Base-by-base conservation (phyloP, 1,140 invertebrate genomes). In the Apis dorsata region DNA sequence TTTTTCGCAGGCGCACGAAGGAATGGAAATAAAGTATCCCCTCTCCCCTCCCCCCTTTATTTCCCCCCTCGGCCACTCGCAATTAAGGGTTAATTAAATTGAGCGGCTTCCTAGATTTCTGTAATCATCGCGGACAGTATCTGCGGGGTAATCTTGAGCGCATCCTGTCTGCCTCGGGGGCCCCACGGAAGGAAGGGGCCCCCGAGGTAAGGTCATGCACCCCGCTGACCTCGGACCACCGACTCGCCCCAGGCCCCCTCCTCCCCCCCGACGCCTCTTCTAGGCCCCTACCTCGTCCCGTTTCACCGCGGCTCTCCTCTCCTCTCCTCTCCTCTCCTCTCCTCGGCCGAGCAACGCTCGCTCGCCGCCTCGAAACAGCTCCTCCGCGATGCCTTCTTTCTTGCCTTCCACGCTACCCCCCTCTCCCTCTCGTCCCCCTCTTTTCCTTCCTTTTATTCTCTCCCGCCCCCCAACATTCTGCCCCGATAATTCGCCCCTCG, bases 161-260 rank as follows among this genome's bases (percentile, higher is more conserved):
- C 92, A 93, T 93, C 93, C 92, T 92, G 93, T 93, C 92, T 92
- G 92, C 92, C 90, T 91, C 87, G 84, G 90, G 91, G 92, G 92
- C 91, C 87, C 91, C 90, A 93, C 92, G 92, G 93, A 93, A 93
- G 93, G 92, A 93, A 93, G 93, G 92, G 92, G 92, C 92, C 93
- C 90, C 91, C 90, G 90, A 92, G 93, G 91, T 93, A 93, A 93
- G 93, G 92, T 93, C 93, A 93, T 93, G 91, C 91, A 93, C 93
- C 93, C 91, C 92, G 91, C 92, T 93, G 93, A 93, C 93, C 93
- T 93, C 93, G 93, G 92, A 93, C 91, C 92, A 93, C 92, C 91
- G 91, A 92, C 91, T 90, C 89, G 89, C 83, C 86, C 83, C 72
- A 63, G 79, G 76, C 24, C 80, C 83, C 72, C 66, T 77, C 76